Percentiles rank a stretch among this genome's conserved stretches.
Evolutionary conservation across 1,140 invertebrate species (phyloP).

Genomic region (Eriosoma lanigerum): DNA sequence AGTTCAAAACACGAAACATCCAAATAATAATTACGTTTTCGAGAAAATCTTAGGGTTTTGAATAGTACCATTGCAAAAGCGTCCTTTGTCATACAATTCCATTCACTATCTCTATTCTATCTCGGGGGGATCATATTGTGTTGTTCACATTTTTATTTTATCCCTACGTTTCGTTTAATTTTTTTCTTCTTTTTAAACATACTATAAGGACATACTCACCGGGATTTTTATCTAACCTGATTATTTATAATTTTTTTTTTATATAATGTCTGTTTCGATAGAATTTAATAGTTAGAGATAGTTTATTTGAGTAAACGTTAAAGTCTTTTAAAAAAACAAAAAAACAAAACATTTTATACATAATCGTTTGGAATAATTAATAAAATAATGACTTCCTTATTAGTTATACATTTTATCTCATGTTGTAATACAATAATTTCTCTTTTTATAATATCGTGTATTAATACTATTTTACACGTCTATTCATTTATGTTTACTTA

Average conservation of each 20-base stretch:
- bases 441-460: too few relatives aligned
- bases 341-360: too few relatives aligned
- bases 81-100: neutral
- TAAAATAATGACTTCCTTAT: too few relatives aligned
- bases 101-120: neutral
- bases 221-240: conserved; percentile 7
- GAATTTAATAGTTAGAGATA: neutral
- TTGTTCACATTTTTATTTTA: neutral
- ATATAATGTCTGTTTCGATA: neutral
- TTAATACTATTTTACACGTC: too few relatives aligned
- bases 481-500: too few relatives aligned
- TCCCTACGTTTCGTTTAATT: neutral
- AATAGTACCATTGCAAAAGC: neutral
- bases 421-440: too few relatives aligned
- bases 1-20: neutral
- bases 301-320: too few relatives aligned
- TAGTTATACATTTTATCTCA: too few relatives aligned
- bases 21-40: neutral
- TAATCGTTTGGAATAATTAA: too few relatives aligned
- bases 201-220: neutral
- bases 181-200: neutral
- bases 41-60: neutral
- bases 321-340: too few relatives aligned
- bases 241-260: neutral
- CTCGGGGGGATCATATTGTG: neutral